Percentiles rank a stretch among this genome's conserved stretches.
Conservation (phyloP, 2,113 vertebrate species). For the Misgurnus mizolepis region DNA sequence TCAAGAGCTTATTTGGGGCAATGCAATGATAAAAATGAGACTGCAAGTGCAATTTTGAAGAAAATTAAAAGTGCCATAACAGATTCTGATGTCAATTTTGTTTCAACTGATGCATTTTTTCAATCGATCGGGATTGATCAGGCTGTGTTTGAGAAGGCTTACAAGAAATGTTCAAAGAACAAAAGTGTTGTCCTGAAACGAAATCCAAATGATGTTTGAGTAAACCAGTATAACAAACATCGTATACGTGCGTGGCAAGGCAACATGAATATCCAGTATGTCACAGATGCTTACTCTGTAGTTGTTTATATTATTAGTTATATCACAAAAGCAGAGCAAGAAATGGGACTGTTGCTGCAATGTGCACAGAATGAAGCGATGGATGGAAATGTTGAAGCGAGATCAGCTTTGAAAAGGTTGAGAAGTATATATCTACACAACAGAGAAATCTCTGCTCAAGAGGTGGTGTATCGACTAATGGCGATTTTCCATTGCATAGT, state of each 20-base stretch:
- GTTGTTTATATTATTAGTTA: conserved; percentile 32
- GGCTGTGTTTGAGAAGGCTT: conserved; percentile 20
- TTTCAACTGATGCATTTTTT: conserved; percentile 15
- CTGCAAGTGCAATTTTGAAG: conserved; percentile 11
- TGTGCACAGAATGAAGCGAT: conserved; percentile 1
- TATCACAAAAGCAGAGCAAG: conserved; percentile 41
- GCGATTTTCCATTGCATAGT: no score
- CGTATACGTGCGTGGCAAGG: conserved; percentile 6
- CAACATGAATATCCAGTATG: conserved; percentile 39
- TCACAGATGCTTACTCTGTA: conserved; percentile 29
- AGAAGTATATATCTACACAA: conserved; percentile 44
- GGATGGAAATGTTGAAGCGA: conserved; percentile 28
- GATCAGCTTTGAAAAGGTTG: conserved; percentile 7
- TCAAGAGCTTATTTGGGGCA: neutral
- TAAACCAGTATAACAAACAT: conserved; percentile 45
- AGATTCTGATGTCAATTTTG: conserved; percentile 3
- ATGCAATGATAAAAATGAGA: neutral
- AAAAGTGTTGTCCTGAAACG: conserved; percentile 37
- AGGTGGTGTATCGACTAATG: conserved; percentile 38
- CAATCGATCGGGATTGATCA: conserved; percentile 18
- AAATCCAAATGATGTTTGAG: conserved; percentile 33
- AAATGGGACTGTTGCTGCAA: conserved; percentile 40
- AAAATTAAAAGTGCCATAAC: neutral
- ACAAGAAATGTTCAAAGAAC: neutral
- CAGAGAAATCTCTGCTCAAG: conserved; percentile 44